Conservation (phyloP, 2,113 vertebrate species). For the Callochromis pleurospilus region DNA sequence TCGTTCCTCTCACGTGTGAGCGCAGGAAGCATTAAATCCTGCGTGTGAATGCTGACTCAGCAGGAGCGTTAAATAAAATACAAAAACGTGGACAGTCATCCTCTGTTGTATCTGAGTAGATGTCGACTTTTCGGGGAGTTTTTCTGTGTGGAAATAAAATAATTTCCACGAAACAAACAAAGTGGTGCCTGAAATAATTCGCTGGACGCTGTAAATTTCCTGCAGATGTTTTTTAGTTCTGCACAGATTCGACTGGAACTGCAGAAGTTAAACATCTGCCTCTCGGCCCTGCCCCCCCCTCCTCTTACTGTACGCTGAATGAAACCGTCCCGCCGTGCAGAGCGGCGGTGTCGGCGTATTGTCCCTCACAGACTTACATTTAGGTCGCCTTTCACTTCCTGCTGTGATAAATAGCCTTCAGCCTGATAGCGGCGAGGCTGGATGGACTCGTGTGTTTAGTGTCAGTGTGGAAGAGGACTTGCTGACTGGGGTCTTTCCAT, state of each 20-base stretch:
- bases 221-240: not conserved
- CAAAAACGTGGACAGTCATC: not conserved
- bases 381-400: conserved; percentile 52
- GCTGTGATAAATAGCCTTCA: conserved; percentile 55
- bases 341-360: conserved; percentile 44
- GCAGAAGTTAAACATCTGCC: conserved; percentile 15
- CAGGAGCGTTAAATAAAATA: not conserved
- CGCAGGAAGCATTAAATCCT: not conserved
- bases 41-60: not conserved
- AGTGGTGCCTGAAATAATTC: not conserved
- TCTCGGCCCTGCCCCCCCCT: not conserved
- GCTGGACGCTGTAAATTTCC: not conserved
- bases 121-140: not conserved
- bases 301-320: not conserved
- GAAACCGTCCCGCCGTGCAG: conserved; percentile 9
- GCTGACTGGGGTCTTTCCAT: conserved; percentile 73
- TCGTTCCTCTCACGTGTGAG: not conserved
- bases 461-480: conserved; percentile 58
- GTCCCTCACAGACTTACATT: conserved; percentile 49
- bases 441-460: conserved; percentile 59
- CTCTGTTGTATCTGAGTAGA: not conserved
- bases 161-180: not conserved
- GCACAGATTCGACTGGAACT: not conserved
- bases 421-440: conserved; percentile 49
- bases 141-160: not conserved